Evolutionary conservation across 35 echinoderm and acorn worm species (phyloP), one percentile per base, ranked within the genome.

Genomic region (Anneissia japonica): DNA sequence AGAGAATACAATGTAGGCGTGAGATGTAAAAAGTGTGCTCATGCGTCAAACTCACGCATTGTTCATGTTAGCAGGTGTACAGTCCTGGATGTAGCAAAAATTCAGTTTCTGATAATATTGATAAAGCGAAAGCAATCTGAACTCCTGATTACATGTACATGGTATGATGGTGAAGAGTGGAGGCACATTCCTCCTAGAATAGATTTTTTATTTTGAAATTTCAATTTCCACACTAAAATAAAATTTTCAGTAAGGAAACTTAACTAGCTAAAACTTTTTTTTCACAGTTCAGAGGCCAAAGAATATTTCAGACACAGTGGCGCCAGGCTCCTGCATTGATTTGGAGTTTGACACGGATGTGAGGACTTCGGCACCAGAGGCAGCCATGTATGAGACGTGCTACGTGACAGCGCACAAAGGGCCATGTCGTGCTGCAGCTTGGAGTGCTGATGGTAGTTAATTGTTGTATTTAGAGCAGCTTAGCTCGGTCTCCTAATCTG

Each of bases 261-360:
- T 56, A 26, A 56, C 26, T 56, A 13, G 46, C 11, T 56, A 11
- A 56, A 26, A 13, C 11, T 26, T 56, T 32, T 35, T 64, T 64
- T 64, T 12, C 26, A 64, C 51, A 64, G 51, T 64, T 64, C 51
- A 64, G 10, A 64, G 51, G 26, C 51, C 51, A 64, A 64, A 64
- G 26, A 74, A 84, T 36, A 75, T 85, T 36, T 83, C 90, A 0
- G 95, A 98, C 51, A 85, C 91, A 36, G 91, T 93, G 21, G 95
- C 90, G 5, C 95, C 95, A 83, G 95, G 88, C 10, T 83, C 95
- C 32, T 89, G 85, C 4, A 98, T 98, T 79, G 95, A 98, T 37
- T 76, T 98, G 72, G 95, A 98, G 29, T 98, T 98, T 91, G 95
- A 98, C 39, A 98, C 95, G 56, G 95, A 98, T 82, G 95, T 98